These are phyloP conservation scores for Dromococcyx pavoninus DNA, from an alignment of 2,797 vertebrate genomes.

Conservation along the genomic window DNA sequence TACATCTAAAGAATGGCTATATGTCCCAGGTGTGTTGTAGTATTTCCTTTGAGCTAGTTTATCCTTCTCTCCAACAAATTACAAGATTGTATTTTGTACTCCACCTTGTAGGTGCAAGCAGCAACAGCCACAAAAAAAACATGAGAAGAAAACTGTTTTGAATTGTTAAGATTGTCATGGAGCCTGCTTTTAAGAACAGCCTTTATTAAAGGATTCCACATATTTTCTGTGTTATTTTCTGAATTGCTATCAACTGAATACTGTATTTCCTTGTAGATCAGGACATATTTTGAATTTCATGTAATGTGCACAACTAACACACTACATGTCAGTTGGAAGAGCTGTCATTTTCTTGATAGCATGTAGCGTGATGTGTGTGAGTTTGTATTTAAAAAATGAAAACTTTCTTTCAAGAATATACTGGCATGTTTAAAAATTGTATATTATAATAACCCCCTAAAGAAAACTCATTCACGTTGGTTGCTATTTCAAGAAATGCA, in stretches of 20 bases:
- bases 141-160: neutral
- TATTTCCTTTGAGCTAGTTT: neutral
- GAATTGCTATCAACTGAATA: neutral
- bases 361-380: neutral
- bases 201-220: neutral
- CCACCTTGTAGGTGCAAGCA: neutral
- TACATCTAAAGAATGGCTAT: neutral
- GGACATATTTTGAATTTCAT: neutral
- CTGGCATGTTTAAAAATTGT: neutral
- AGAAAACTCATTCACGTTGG: neutral
- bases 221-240: neutral
- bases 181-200: neutral
- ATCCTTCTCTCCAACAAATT: neutral
- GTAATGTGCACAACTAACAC: neutral
- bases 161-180: neutral
- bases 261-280: neutral
- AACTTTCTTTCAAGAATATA: neutral
- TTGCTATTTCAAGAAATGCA: neutral
- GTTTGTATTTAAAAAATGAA: neutral
- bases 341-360: neutral
- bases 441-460: neutral
- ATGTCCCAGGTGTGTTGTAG: neutral
- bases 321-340: neutral
- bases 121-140: neutral
- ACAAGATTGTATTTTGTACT: neutral